Evolutionary conservation across 2,888 invertebrate species (phyloP), one percentile per base, ranked within the genome.

Genomic region (Enchytraeus crypticus): DNA sequence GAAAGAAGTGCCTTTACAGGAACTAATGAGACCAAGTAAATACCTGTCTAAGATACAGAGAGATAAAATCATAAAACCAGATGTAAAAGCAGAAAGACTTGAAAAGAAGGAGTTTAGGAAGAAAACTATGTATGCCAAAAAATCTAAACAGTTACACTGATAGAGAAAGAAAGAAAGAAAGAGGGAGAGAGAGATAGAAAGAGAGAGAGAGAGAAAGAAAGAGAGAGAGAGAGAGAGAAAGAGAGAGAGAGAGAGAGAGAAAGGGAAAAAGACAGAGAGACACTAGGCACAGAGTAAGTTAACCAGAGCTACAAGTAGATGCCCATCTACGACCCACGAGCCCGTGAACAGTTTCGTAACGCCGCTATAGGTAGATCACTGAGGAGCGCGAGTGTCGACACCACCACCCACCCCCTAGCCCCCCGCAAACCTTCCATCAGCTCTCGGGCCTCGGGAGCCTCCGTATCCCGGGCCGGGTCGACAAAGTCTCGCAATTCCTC

Each of bases 321-420:
- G 67, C 67, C 67, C 21, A 59, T 67, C 49, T 67, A 67, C 61
- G 66, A 67, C 51, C 62, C 64, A 27, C 56, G 56, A 45, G 65
- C 67, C 14, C 47, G 63, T 32, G 67, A 67, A 54, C 67, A 67
- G 63, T 66, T 67, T 59, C 60, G 67, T n/a, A 58, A 61, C 30
- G 61, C 61, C 14, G 43, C 60, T 30, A 43, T 51, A 23, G 47
- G 55, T 32, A 55, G 56, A 27, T 49, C 58, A 51, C 34, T 34
- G 51, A 32, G 60, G 26, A 46, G 55, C 27, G 29, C 38, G 1
- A 61, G 61, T 45, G 51, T 61, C 30, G 59, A 59, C 62, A 49
- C 54, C 8, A 47, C 43, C 57, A 38, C 34, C 27, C 23, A 46
- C 29, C 43, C 18, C 21, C 18, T 46, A 18, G 30, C 54, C 26